Percentiles rank a stretch among this genome's conserved stretches.
phyloP scores from a whole-genome alignment of 37 sponge, comb jelly and placozoan genomes.

The Tethya wilhelma region DNA sequence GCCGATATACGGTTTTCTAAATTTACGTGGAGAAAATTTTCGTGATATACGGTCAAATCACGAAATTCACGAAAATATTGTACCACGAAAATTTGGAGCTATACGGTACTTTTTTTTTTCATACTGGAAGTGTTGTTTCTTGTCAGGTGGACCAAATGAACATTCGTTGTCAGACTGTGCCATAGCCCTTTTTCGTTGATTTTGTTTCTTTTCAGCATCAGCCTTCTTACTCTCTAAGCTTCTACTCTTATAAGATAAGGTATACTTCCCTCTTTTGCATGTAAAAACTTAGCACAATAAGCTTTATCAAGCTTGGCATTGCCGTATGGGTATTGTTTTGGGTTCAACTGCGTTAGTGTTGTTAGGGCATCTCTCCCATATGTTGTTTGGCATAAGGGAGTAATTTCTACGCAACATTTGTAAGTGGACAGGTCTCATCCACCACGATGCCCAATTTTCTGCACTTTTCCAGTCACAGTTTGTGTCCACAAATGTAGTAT shows the following conservation, averaged over 20 bases:
- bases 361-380: background rate
- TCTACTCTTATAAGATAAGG: slow-evolving; percentile 5
- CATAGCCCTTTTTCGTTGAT: background rate
- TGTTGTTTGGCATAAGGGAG: background rate
- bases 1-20: too few relatives aligned
- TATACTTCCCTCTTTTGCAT: background rate
- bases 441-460: background rate
- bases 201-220: background rate
- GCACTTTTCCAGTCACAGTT: background rate
- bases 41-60: too few relatives aligned
- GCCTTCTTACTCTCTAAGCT: background rate
- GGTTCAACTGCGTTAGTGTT: slow-evolving; percentile 14
- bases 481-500: background rate
- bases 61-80: too few relatives aligned
- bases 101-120: background rate
- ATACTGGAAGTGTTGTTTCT: background rate
- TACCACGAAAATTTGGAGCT: too few relatives aligned
- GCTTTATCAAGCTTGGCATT: slow-evolving; percentile 7
- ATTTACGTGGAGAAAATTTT: too few relatives aligned
- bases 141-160: slow-evolving; percentile 10
- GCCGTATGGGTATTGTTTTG: background rate
- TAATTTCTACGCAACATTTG: slow-evolving; percentile 4
- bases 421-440: background rate
- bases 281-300: slow-evolving; percentile 8
- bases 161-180: background rate